A percentile compares a stretch with the other conserved stretches of the same genome.
Evolutionary conservation across 1,140 invertebrate genomes (phyloP).

Genomic region (Daktulosphaira vitifoliae): DNA sequence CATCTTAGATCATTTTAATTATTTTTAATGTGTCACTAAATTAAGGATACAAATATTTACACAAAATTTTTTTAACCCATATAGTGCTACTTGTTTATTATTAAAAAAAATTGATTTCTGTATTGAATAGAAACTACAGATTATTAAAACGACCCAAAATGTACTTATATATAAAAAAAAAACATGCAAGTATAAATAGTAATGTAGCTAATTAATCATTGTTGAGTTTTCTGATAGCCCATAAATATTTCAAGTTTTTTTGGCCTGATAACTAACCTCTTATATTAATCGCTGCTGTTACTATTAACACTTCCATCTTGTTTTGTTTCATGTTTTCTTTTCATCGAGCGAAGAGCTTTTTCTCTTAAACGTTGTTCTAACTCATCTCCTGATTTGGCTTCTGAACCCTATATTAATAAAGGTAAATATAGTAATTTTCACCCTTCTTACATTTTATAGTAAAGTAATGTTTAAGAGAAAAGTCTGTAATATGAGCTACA

Average conservation of each 20-base stretch:
- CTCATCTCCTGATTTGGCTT: constrained; percentile 59
- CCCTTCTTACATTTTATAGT: too few species aligned
- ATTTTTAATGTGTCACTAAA: not conserved
- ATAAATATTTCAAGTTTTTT: constrained; percentile 6
- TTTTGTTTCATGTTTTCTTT: constrained; percentile 42
- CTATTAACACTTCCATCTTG: constrained; percentile 35
- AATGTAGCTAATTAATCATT: constrained; percentile 6
- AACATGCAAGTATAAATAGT: constrained; percentile 7
- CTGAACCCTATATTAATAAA: constrained; percentile 41
- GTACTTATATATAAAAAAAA: too few species aligned
- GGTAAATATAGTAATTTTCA: too few species aligned
- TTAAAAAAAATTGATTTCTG: not conserved
- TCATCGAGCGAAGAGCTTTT: constrained; percentile 68
- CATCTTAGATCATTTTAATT: too few species aligned
- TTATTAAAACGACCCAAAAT: not conserved
- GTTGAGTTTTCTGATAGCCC: not conserved
- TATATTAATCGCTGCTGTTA: constrained; percentile 36
- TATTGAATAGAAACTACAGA: constrained; percentile 2
- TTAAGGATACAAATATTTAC: not conserved
- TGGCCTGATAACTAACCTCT: constrained; percentile 7
- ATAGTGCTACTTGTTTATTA: constrained; percentile 4
- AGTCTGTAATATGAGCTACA: too few species aligned
- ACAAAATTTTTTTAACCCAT: not conserved
- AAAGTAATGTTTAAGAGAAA: too few species aligned
- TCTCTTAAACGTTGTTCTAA: constrained; percentile 79